Conservation (phyloP, 2,888 invertebrate species). For the Cinara cedri region DNA sequence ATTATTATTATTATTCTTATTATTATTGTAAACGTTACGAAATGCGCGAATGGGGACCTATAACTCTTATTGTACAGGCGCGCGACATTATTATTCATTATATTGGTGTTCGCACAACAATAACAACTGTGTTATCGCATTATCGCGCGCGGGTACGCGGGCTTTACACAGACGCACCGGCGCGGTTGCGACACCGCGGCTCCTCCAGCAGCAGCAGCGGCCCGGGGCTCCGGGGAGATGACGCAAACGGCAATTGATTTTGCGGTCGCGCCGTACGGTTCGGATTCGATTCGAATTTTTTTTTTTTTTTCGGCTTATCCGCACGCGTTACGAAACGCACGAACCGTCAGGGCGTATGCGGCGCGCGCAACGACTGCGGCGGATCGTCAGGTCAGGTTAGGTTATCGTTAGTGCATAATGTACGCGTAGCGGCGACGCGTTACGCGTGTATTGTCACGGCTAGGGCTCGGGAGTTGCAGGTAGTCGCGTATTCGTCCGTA, state of each 20-base stretch:
- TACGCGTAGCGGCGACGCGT: too few species aligned
- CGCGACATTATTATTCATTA: too few species aligned
- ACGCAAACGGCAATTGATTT: conserved; percentile 35
- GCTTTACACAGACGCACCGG: conserved; percentile 1
- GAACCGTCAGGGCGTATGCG: not conserved
- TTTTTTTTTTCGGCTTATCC: not conserved
- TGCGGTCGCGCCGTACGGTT: conserved; percentile 1
- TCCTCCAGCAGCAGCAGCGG: too few species aligned
- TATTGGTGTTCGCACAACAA: not conserved
- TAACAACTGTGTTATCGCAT: not conserved
- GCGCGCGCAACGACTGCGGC: too few species aligned
- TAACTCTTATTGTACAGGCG: not conserved
- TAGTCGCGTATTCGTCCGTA: too few species aligned
- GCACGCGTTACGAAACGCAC: conserved; percentile 5
- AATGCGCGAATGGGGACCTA: conserved; percentile 6
- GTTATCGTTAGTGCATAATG: too few species aligned
- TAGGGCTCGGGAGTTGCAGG: too few species aligned
- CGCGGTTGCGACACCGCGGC: not conserved
- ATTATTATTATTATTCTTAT: not conserved
- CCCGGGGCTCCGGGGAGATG: too few species aligned
- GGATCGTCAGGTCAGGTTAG: too few species aligned
- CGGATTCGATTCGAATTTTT: not conserved
- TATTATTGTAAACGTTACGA: not conserved
- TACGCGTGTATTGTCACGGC: too few species aligned
- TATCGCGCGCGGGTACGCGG: too few species aligned